phyloP scores from a whole-genome alignment of 2,888 invertebrate genomes.

The Nymphalis c-album region DNA sequence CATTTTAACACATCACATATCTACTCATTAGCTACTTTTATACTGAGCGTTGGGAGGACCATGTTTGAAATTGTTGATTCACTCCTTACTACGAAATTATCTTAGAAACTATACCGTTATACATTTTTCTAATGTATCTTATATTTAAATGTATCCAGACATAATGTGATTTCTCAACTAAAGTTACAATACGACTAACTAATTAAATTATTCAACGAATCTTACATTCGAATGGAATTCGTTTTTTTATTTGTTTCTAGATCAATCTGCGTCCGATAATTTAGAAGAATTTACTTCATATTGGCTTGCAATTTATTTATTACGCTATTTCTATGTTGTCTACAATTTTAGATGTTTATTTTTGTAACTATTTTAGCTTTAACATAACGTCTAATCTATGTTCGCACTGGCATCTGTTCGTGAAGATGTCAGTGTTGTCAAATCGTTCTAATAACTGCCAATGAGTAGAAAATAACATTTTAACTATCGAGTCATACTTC shows the following conservation, averaged over 20 bases:
- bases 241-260: neutral
- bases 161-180: conserved; percentile 9
- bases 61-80: conserved; percentile 45
- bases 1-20: conserved; percentile 77
- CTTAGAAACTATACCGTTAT: conserved; percentile 14
- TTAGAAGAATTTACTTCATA: conserved; percentile 4
- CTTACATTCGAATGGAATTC: neutral
- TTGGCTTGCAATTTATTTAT: conserved; percentile 28
- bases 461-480: conserved; percentile 60
- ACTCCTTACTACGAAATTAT: conserved; percentile 22
- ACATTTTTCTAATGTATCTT: conserved; percentile 11
- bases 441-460: conserved; percentile 55
- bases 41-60: conserved; percentile 76
- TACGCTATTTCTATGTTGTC: conserved; percentile 56
- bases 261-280: conserved; percentile 1
- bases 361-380: conserved; percentile 53
- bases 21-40: conserved; percentile 72
- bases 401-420: conserved; percentile 45
- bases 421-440: conserved; percentile 60
- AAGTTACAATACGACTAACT: neutral
- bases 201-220: neutral
- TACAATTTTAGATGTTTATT: conserved; percentile 70
- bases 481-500: conserved; percentile 64
- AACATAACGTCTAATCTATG: conserved; percentile 29
- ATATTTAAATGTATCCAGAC: neutral